phyloP scores from a whole-genome alignment of 1,140 invertebrate species.

The Spodoptera litura region DNA sequence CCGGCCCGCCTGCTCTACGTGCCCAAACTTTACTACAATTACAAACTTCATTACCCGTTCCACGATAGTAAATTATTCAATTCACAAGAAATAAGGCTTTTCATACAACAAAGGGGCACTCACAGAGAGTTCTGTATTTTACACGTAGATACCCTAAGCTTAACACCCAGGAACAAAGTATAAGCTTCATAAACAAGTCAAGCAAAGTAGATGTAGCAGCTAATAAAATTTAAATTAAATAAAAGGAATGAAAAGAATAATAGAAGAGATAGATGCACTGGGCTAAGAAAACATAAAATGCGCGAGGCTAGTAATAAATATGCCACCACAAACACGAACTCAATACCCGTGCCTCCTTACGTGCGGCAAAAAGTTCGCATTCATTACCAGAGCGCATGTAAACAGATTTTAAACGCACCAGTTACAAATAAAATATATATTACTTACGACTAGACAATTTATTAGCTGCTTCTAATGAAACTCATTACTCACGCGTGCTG shows the following conservation, averaged over 20 bases:
- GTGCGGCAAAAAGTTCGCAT: conserved; percentile 38
- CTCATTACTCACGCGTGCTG: conserved; percentile 6
- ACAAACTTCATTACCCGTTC: conserved; percentile 22
- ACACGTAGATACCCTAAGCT: not conserved
- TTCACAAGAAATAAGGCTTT: not conserved
- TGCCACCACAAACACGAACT: conserved; percentile 53
- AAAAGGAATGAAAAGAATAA: conserved; percentile 56
- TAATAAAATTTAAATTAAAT: conserved; percentile 58
- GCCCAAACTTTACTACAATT: conserved; percentile 51
- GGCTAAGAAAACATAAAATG: conserved; percentile 56
- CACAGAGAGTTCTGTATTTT: not conserved
- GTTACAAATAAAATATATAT: conserved; percentile 27
- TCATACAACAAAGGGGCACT: not conserved
- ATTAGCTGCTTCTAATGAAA: conserved; percentile 33
- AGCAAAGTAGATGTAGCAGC: conserved; percentile 46
- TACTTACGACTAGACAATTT: conserved; percentile 28
- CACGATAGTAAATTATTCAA: not conserved
- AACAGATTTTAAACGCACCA: conserved; percentile 38
- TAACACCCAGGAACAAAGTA: not conserved
- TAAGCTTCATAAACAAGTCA: conserved; percentile 49
- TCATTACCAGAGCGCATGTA: conserved; percentile 33
- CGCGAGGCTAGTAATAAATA: conserved; percentile 57
- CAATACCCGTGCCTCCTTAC: conserved; percentile 46
- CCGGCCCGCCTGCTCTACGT: conserved; percentile 53
- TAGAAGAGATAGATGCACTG: conserved; percentile 49